Conservation (phyloP, 2,113 vertebrate species). For the Myotis brandtii region DNA sequence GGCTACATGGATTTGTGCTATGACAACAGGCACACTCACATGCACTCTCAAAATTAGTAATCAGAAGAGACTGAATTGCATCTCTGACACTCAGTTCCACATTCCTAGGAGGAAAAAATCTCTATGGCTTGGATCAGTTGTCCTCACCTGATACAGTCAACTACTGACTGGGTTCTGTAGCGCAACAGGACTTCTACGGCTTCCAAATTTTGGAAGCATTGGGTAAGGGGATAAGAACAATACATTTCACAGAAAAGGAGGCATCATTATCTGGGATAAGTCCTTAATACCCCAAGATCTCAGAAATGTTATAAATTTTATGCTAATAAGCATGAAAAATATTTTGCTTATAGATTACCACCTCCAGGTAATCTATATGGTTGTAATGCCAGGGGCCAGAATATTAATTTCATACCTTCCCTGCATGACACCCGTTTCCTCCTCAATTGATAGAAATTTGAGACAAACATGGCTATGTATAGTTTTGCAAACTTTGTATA, state of each 20-base stretch:
- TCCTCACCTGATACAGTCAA: neutral
- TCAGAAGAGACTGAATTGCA: neutral
- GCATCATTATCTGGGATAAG: neutral
- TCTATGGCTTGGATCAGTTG: neutral
- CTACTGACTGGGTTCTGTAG: neutral
- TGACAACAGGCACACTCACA: neutral
- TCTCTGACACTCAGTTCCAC: neutral
- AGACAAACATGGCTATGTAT: neutral
- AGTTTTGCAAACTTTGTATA: neutral
- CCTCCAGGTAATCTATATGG: neutral
- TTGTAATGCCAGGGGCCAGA: neutral
- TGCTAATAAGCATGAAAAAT: neutral
- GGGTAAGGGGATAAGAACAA: neutral
- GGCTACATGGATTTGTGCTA: neutral
- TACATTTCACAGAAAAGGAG: neutral
- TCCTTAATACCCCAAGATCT: neutral
- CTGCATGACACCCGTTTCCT: neutral
- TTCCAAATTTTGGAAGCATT: neutral
- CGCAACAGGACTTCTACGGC: accelerated
- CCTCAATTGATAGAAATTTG: neutral
- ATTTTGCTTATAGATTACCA: neutral
- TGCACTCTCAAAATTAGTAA: neutral
- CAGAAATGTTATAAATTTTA: neutral
- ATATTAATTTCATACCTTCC: neutral
- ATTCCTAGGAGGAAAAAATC: neutral